A percentile compares a stretch with the other conserved stretches of the same genome.
These are phyloP conservation scores for Florisuga fusca DNA, from an alignment of 2,797 vertebrate species.

Conservation along the genomic window DNA sequence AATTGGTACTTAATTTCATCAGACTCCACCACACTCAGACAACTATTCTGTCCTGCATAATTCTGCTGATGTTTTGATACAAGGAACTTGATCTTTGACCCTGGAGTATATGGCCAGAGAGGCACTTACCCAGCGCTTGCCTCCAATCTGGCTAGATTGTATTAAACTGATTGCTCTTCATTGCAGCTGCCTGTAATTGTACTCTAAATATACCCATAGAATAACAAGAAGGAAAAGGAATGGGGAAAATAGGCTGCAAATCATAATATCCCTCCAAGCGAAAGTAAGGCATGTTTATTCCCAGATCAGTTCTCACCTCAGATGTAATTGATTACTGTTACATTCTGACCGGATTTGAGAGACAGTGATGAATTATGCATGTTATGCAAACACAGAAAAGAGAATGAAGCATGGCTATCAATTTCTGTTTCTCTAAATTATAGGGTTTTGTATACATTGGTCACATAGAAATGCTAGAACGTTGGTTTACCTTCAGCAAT, in stretches of 20 bases:
- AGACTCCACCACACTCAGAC: background rate
- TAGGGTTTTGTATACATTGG: background rate
- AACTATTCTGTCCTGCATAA: background rate
- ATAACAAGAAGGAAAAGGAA: slow-evolving; percentile 30
- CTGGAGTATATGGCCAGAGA: background rate
- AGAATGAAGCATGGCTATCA: background rate
- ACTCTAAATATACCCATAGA: background rate
- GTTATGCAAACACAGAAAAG: background rate
- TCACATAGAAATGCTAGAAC: background rate
- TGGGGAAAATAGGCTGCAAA: slow-evolving; percentile 4
- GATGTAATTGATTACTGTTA: background rate
- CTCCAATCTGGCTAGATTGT: background rate
- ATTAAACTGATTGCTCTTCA: background rate
- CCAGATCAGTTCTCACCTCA: background rate
- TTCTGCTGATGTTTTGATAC: background rate
- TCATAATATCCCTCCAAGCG: background rate
- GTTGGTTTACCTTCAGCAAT: rapidly evolving
- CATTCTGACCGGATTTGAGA: background rate
- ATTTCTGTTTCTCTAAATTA: background rate
- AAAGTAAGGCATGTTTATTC: background rate
- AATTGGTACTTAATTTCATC: background rate
- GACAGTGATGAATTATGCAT: background rate
- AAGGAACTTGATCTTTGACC: background rate
- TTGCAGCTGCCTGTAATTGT: background rate
- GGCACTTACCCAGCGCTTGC: background rate